These are phyloP conservation scores for Odontocerum albicorne DNA, from an alignment of 2,888 invertebrate genomes.

Conservation along the genomic window DNA sequence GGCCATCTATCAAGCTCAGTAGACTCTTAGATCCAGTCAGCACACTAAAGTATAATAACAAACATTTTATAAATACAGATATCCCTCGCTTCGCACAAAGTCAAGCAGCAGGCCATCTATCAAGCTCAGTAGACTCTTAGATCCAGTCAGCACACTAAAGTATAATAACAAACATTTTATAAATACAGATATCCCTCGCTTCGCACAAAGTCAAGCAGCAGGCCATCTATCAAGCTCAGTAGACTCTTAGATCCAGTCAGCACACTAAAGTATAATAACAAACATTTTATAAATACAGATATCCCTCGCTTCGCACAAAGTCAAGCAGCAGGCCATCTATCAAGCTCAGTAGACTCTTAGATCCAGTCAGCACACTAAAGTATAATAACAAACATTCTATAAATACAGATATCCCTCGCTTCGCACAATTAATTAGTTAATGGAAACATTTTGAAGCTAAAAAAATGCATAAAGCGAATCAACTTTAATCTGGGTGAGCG, in stretches of 20 bases:
- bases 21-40: conserved; percentile 36
- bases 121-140: conserved; percentile 15
- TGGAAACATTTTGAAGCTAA: too few relatives aligned
- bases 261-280: conserved; percentile 7
- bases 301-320: too few relatives aligned
- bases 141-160: conserved; percentile 34
- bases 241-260: conserved; percentile 34
- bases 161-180: too few relatives aligned
- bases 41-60: conserved; percentile 8
- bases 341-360: conserved; percentile 15
- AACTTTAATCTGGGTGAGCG: too few relatives aligned
- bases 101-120: conserved; percentile 13
- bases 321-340: conserved; percentile 13
- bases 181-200: not conserved
- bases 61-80: too few relatives aligned
- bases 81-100: too few relatives aligned
- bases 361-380: conserved; percentile 34
- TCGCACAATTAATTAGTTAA: too few relatives aligned
- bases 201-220: conserved; percentile 1
- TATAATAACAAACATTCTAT: too few relatives aligned
- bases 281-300: too few relatives aligned
- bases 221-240: conserved; percentile 13
- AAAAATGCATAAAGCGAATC: too few relatives aligned
- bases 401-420: too few relatives aligned
- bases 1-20: conserved; percentile 16